Evolutionary conservation across 53 echinoderm and acorn worm species (phyloP).

Genomic region (Paelopatides confundens): DNA sequence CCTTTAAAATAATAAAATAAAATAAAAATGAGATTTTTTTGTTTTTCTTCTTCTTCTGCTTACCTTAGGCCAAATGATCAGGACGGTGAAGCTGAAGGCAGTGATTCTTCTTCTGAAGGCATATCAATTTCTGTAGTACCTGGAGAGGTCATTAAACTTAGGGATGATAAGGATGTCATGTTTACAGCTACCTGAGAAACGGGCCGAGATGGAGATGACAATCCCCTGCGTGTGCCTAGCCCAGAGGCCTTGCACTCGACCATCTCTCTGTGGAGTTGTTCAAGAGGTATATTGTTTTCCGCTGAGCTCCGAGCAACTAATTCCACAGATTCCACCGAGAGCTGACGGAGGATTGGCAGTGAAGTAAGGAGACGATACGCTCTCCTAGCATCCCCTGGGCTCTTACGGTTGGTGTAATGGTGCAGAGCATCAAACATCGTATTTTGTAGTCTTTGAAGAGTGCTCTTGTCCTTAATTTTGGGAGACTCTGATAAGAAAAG

Average conservation of each 20-base stretch:
- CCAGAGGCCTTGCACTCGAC: constrained; percentile 42
- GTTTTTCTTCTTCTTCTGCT: no score
- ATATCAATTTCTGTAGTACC: neutral
- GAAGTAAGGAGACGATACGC: constrained; percentile 77
- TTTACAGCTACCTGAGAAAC: neutral
- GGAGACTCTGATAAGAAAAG: neutral
- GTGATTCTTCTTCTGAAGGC: neutral
- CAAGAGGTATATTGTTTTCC: constrained; percentile 51
- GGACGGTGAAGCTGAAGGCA: neutral
- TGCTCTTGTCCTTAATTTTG: constrained; percentile 45
- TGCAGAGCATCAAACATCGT: constrained; percentile 77
- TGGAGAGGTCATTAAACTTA: neutral
- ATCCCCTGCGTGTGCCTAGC: neutral
- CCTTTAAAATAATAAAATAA: no score
- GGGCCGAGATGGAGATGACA: neutral
- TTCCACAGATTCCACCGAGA: constrained; percentile 32
- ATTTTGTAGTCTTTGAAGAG: constrained; percentile 65
- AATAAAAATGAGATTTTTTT: no score
- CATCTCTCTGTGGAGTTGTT: constrained; percentile 56
- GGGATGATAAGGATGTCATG: neutral
- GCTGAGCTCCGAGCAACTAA: constrained; percentile 23
- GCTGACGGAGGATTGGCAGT: constrained; percentile 66
- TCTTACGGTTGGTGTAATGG: constrained; percentile 75
- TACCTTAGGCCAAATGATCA: neutral
- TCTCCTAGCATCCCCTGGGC: constrained; percentile 71